Conservation (phyloP, 2,888 invertebrate species). For the Tryphoninae sp. region DNA sequence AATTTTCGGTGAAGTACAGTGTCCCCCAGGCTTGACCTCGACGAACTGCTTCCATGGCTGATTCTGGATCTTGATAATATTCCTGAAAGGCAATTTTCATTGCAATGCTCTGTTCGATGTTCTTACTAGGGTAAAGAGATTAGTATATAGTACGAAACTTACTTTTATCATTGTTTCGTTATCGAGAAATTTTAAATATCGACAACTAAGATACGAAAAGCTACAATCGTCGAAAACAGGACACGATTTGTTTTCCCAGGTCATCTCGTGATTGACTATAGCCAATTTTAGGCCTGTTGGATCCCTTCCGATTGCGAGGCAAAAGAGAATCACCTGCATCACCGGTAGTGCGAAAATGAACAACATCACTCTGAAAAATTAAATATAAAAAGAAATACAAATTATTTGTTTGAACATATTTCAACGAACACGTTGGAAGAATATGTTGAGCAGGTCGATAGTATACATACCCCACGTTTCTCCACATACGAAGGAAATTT, state of each 20-base stretch:
- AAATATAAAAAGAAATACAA: constrained; percentile 10
- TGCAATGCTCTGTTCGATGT: neutral
- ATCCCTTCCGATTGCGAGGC: constrained; percentile 94
- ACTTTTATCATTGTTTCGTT: constrained; percentile 88
- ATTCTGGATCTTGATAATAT: constrained; percentile 86
- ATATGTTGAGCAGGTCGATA: neutral
- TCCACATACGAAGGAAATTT: constrained; percentile 95
- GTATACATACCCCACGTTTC: constrained; percentile 88
- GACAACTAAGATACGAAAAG: constrained; percentile 89
- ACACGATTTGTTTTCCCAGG: constrained; percentile 81
- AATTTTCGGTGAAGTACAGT: constrained; percentile 93
- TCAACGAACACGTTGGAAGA: neutral
- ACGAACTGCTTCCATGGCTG: constrained; percentile 88
- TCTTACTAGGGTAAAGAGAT: neutral
- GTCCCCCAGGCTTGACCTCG: constrained; percentile 94
- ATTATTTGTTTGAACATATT: neutral
- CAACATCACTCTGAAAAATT: constrained; percentile 87
- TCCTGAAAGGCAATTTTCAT: constrained; percentile 73
- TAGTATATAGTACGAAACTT: constrained; percentile 55
- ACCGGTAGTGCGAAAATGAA: constrained; percentile 97
- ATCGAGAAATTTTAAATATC: constrained; percentile 89
- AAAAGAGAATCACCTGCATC: constrained; percentile 96
- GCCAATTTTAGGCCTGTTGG: constrained; percentile 92
- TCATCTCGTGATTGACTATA: constrained; percentile 88
- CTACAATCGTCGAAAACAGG: constrained; percentile 85